Evolutionary conservation across 2,113 vertebrate genomes (phyloP), one percentile per base, ranked within the genome.

Genomic region (Mus spicilegus): DNA sequence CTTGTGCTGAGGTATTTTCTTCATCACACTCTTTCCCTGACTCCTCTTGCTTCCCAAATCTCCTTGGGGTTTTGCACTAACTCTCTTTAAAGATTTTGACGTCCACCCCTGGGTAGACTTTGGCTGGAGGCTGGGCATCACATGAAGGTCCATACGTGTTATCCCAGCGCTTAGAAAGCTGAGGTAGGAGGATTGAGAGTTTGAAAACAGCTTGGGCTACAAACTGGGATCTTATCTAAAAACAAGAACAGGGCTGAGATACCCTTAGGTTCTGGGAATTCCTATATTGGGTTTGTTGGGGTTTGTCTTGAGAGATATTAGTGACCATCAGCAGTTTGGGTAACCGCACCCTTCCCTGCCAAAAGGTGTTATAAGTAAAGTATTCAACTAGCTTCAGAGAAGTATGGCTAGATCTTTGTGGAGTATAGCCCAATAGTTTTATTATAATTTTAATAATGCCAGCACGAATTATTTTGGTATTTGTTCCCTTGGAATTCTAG

Each of bases 341-440:
- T 78, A 61, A 78, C 54, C 69, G 75, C n/a, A 54, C 30, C 86
- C 58, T 80, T 88, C 13, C n/a, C 28, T 77, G 26, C 80, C 76
- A 92, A 93, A 92, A 61, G 91, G 84, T 51, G 19, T 87, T 93
- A 80, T 87, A 92, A 94, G 56, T 63, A 85, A 70, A 61, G 36
- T 69, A 4, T 91, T 91, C 28, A 80, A 14, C 39, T 81, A 77
- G 75, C 7, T 78, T 92, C 78, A 54, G 73, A 94, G 84, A 89
- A 46, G 49, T 72, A 91, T 75, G 51, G 33, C 10, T 67, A 49
- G 26, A 30, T 65, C 36, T 94, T 91, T 93, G 56, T 19, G 46
- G 49, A 84, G 30, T 69, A 49, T 16, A 56, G 51, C 30, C 61
- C 89, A 95, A 94, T 73, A 94, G 91, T 91, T 95, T 95, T 95